Evolutionary conservation across 2,797 vertebrate genomes (phyloP).

Genomic region (Myiothlypis coronata): DNA sequence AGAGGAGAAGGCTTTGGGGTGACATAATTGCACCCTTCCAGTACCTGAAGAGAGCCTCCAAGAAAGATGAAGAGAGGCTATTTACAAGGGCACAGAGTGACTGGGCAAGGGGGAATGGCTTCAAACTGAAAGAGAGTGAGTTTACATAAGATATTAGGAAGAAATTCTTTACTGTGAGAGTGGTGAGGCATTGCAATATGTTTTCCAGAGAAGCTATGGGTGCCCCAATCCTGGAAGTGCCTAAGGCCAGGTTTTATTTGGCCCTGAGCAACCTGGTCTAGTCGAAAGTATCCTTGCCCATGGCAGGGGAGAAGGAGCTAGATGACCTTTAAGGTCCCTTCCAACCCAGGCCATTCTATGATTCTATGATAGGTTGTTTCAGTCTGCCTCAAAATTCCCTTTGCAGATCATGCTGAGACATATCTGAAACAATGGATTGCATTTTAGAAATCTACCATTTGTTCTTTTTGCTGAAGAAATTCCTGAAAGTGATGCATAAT

Average conservation of each 20-base stretch:
- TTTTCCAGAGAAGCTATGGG: background rate
- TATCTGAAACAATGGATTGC: background rate
- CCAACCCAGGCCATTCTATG: background rate
- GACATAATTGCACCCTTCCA: background rate
- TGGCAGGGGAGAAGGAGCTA: background rate
- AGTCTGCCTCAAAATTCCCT: background rate
- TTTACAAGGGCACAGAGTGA: background rate
- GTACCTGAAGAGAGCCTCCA: background rate
- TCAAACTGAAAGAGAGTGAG: background rate
- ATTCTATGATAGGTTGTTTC: background rate
- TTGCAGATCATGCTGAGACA: background rate
- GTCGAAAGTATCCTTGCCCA: background rate
- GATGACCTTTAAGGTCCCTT: background rate
- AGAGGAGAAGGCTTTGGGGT: background rate
- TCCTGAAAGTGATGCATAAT: background rate
- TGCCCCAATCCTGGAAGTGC: background rate
- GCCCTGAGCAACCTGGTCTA: background rate
- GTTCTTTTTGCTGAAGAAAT: background rate
- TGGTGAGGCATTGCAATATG: background rate
- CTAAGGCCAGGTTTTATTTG: background rate
- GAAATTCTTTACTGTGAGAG: background rate
- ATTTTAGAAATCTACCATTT: background rate
- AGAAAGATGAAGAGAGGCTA: background rate
- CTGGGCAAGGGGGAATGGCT: background rate
- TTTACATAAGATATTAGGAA: background rate